Conservation (phyloP, 2,113 vertebrate genomes). For the Catharus fuscescens region DNA sequence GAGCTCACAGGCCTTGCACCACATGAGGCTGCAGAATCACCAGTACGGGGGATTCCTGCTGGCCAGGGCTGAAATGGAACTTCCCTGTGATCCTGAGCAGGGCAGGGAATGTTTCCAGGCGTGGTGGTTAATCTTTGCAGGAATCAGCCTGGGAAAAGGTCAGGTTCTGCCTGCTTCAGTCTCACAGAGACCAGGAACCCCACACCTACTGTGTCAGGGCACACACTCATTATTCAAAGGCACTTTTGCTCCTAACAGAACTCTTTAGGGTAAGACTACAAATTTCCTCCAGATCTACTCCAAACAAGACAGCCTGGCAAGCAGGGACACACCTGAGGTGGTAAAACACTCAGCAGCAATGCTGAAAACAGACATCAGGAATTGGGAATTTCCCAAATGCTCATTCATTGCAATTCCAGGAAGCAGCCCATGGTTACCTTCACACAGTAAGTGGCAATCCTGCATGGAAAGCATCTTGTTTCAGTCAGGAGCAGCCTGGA, state of each 20-base stretch:
- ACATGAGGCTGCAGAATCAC: fast-evolving
- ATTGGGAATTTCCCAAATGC: not conserved
- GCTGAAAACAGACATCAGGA: not conserved
- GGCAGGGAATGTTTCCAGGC: not conserved
- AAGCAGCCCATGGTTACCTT: not conserved
- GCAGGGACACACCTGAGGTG: not conserved
- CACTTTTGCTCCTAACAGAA: not conserved
- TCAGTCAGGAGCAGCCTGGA: not conserved
- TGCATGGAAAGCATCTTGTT: not conserved
- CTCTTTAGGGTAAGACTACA: not conserved
- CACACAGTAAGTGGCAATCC: not conserved
- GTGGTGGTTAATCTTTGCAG: not conserved
- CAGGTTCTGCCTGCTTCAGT: not conserved
- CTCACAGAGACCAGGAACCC: not conserved
- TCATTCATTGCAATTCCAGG: not conserved
- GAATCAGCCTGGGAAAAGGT: not conserved
- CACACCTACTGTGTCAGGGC: not conserved
- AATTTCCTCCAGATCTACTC: not conserved
- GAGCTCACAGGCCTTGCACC: not conserved
- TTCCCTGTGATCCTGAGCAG: not conserved
- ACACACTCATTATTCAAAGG: not conserved
- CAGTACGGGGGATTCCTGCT: not conserved
- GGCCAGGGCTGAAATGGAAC: not conserved
- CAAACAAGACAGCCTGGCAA: not conserved
- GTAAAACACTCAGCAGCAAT: not conserved